Evolutionary conservation across 1,140 invertebrate genomes (phyloP).

Genomic region (Zaprionus tsacasi): DNA sequence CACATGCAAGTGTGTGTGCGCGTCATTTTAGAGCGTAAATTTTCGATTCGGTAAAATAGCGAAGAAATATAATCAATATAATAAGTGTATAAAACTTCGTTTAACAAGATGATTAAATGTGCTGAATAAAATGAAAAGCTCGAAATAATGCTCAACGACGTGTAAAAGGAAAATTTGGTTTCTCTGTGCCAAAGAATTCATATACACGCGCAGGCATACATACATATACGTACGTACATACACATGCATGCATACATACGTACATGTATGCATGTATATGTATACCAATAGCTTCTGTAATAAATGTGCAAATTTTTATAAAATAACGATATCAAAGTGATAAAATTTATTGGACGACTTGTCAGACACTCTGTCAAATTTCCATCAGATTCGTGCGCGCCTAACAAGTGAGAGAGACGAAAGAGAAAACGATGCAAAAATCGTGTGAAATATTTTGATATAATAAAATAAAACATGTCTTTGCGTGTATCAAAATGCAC

Average conservation of each 20-base stretch:
- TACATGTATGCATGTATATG: conserved; percentile 39
- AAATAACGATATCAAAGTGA: conserved; percentile 59
- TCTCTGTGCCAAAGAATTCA: conserved; percentile 66
- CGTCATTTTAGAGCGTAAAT: conserved; percentile 52
- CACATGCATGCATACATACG: conserved; percentile 45
- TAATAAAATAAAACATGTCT: conserved; percentile 46
- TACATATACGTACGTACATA: conserved; percentile 28
- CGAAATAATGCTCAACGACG: conserved; percentile 28
- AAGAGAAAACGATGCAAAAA: conserved; percentile 27
- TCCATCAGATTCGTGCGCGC: conserved; percentile 27
- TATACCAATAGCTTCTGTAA: conserved; percentile 55
- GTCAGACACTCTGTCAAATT: conserved; percentile 40
- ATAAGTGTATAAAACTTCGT: conserved; percentile 29
- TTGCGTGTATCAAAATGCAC: conserved; percentile 42
- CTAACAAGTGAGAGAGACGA: conserved; percentile 24
- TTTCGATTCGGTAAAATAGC: conserved; percentile 51
- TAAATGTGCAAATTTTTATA: conserved; percentile 73
- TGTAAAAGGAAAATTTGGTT: conserved; percentile 58
- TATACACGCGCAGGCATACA: conserved; percentile 43
- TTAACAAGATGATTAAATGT: conserved; percentile 23
- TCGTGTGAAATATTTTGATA: conserved; percentile 59
- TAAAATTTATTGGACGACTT: conserved; percentile 38
- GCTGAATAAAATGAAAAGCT: conserved; percentile 47
- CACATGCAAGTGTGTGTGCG: conserved; percentile 43
- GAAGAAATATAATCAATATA: conserved; percentile 56